Base-by-base conservation (phyloP, 2,113 vertebrate genomes). In the Struthio camelus region DNA sequence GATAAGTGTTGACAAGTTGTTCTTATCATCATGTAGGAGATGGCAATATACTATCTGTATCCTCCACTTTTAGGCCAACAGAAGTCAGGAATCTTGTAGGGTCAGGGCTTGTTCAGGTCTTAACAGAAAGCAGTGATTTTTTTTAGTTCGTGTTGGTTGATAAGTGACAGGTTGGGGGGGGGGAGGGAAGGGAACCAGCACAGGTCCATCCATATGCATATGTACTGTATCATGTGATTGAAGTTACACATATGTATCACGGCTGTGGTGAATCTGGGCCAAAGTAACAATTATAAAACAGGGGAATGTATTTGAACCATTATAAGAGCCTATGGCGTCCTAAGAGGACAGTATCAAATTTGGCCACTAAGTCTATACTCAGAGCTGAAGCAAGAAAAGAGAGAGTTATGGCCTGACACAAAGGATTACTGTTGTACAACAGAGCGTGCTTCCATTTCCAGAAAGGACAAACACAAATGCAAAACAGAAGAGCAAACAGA, bases 331-430 rank as follows among this genome's bases (percentile, higher is more conserved):
- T 28, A 6, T 8, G 36, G 62, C 14, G 48, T 78, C 14, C 11
- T 81, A 58, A 62, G 34, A 75, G 16, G 14, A 96, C 84, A 87
- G 27, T 40, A 87, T 56, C 38, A 61, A 50, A 62, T 40, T 66
- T 0, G 0, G 73, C 42, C 65, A 50, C 0, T 28, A 10, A 56
- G 36, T 46, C 40, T 34, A 32, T 38, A 58, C 15, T 66, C 40
- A 19, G 2, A 72, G 54, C 7, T 71, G 34, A 94, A 64, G n/a
- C 5, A 64, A 86, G 48, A 94, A 78, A 32, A 81, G 6, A 80
- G 34, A 32, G 34, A 25, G 24, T 10, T 23, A 5, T 10, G 34
- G 77, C 38, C 69, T 78, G 54, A 80, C 65, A 81, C n/a, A 71
- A 34, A 79, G 32, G 61, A 67, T 81, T 56, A 34, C 56, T 50